Conservation (phyloP, 2,113 vertebrate species). For the Aphyosemion australe region DNA sequence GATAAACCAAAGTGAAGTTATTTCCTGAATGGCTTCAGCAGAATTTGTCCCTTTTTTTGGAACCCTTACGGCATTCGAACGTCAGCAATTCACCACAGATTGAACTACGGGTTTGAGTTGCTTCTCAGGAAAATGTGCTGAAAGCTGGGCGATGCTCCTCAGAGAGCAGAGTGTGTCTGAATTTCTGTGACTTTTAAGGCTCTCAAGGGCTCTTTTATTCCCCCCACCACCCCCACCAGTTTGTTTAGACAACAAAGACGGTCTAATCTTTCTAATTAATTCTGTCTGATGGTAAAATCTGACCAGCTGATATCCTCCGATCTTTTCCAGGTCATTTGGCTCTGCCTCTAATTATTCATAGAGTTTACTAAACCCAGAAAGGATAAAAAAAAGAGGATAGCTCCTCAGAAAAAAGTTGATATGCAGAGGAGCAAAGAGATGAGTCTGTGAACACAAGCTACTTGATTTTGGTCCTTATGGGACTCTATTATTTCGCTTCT, state of each 20-base stretch:
- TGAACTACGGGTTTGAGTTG: conserved; percentile 37
- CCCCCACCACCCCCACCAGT: background rate
- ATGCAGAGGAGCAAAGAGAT: conserved; percentile 45
- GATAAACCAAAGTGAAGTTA: conserved; percentile 47
- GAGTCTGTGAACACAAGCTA: conserved; percentile 39
- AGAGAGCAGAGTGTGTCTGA: background rate
- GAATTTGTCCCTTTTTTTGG: conserved; percentile 11
- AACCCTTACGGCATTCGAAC: conserved; percentile 18
- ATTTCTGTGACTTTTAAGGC: conserved; percentile 20
- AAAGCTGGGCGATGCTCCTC: conserved; percentile 30
- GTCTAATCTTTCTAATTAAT: conserved; percentile 69
- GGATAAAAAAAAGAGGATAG: conserved; percentile 12
- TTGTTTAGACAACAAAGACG: conserved; percentile 56
- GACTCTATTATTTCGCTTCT: conserved; percentile 22
- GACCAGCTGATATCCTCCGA: conserved; percentile 62
- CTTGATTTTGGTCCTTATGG: conserved; percentile 32
- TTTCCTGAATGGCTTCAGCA: conserved; percentile 62
- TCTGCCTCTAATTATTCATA: conserved; percentile 70
- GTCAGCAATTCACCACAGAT: conserved; percentile 28
- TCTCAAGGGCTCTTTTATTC: conserved; percentile 17
- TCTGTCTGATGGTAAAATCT: conserved; percentile 45
- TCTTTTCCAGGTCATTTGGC: conserved; percentile 64
- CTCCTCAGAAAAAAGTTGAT: conserved; percentile 47
- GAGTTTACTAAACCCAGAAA: conserved; percentile 40
- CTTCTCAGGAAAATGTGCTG: conserved; percentile 39